Conservation (phyloP, 2,113 vertebrate species). For the Gymnobelideus leadbeateri region DNA sequence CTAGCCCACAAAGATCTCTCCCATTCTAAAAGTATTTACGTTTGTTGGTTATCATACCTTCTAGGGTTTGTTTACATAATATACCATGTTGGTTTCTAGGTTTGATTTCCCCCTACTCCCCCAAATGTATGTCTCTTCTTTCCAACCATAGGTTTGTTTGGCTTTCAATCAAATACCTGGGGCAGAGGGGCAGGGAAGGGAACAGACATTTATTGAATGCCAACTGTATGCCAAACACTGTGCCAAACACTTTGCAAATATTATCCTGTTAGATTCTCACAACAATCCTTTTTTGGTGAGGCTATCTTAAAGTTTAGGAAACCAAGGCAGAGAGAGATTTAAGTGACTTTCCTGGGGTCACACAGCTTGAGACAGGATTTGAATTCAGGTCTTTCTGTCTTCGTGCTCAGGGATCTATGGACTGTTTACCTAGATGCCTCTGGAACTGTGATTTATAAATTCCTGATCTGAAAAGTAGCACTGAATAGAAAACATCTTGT, state of each 20-base stretch:
- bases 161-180: background rate
- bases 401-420: background rate
- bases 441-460: background rate
- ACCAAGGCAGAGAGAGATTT: background rate
- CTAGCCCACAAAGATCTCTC: background rate
- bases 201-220: background rate
- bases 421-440: background rate
- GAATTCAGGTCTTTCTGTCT: background rate
- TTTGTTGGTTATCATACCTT: background rate
- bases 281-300: background rate
- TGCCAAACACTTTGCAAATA: background rate
- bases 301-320: background rate
- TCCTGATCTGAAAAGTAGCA: background rate
- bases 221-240: background rate
- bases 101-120: background rate
- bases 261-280: background rate
- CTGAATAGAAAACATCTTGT: background rate
- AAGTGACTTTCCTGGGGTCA: background rate
- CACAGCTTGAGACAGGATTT: background rate
- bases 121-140: background rate
- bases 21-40: background rate
- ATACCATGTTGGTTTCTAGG: background rate
- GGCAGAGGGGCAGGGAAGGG: background rate
- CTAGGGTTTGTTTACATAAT: background rate
- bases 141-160: background rate